These are phyloP conservation scores for Julus scandinavius DNA, from an alignment of 2,888 invertebrate genomes.

Conservation along the genomic window DNA sequence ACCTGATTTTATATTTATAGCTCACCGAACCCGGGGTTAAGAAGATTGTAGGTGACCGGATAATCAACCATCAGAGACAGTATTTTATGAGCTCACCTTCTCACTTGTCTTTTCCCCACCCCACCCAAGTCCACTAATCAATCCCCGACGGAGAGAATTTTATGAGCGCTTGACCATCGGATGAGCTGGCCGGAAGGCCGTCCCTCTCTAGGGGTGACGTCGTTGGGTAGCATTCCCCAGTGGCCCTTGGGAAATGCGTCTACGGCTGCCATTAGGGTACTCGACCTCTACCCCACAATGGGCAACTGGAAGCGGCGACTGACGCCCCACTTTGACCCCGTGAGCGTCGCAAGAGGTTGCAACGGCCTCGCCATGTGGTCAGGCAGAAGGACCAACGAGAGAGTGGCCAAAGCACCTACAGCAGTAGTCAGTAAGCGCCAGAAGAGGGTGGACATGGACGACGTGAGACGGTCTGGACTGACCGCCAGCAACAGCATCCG, in stretches of 20 bases:
- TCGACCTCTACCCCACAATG: neutral
- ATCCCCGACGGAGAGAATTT: too few species aligned
- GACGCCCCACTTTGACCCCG: slow-evolving; percentile 14
- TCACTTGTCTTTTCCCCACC: too few species aligned
- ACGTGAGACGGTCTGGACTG: neutral
- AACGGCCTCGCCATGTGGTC: neutral
- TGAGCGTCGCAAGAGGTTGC: neutral
- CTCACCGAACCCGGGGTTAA: too few species aligned
- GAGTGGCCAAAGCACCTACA: neutral
- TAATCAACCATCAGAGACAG: too few species aligned
- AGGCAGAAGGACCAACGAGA: neutral
- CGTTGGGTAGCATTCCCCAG: neutral
- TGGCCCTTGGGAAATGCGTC: too few species aligned
- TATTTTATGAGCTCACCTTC: too few species aligned
- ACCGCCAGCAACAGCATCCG: neutral
- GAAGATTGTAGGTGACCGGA: too few species aligned
- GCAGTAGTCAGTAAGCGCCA: neutral
- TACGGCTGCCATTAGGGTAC: neutral
- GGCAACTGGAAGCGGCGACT: neutral
- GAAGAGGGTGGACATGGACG: neutral
- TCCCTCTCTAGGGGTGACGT: neutral
- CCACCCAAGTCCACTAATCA: too few species aligned
- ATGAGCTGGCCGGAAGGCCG: neutral
- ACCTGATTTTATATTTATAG: too few species aligned
- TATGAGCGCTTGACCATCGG: neutral